Evolutionary conservation across 2,797 vertebrate genomes (phyloP).

Genomic region (Valencia hispanica): DNA sequence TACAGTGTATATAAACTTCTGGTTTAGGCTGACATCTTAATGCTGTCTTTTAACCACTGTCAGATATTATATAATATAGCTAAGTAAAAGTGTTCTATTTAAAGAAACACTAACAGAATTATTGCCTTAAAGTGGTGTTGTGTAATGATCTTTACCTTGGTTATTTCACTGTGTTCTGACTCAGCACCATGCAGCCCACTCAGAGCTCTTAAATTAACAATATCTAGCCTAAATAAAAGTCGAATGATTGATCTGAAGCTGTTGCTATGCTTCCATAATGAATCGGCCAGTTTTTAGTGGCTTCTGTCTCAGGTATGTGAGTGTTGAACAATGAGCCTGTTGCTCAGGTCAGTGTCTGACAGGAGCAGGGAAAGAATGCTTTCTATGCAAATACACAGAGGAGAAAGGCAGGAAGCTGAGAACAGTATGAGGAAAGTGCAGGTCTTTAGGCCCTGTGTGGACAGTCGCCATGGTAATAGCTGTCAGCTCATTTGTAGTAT

Average conservation of each 20-base stretch:
- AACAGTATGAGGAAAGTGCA: constrained; percentile 25
- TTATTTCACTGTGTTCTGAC: constrained; percentile 6
- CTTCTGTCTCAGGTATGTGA: constrained; percentile 18
- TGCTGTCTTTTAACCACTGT: not conserved
- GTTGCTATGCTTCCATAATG: constrained; percentile 14
- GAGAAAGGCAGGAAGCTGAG: constrained; percentile 15
- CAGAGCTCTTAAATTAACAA: constrained; percentile 8
- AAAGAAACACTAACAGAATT: constrained; percentile 5
- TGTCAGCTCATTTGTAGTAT: constrained; percentile 62
- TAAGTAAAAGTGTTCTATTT: not conserved
- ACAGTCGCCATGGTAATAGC: constrained; percentile 67
- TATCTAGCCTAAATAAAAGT: constrained; percentile 27
- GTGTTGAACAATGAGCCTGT: not conserved
- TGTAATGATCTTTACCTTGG: constrained; percentile 2
- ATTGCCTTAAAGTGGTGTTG: constrained; percentile 1
- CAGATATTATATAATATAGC: not conserved
- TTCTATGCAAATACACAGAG: constrained; percentile 38
- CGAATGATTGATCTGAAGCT: constrained; percentile 25
- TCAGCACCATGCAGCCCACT: constrained; percentile 14
- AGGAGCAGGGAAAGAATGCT: constrained; percentile 22
- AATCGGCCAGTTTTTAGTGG: constrained; percentile 29
- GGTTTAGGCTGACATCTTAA: not conserved
- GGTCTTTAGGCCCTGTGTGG: constrained; percentile 33
- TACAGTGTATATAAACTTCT: not conserved
- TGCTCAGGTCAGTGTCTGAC: constrained; percentile 15